phyloP scores from a whole-genome alignment of 2,888 invertebrate species.

The Conchocele bisecta region DNA sequence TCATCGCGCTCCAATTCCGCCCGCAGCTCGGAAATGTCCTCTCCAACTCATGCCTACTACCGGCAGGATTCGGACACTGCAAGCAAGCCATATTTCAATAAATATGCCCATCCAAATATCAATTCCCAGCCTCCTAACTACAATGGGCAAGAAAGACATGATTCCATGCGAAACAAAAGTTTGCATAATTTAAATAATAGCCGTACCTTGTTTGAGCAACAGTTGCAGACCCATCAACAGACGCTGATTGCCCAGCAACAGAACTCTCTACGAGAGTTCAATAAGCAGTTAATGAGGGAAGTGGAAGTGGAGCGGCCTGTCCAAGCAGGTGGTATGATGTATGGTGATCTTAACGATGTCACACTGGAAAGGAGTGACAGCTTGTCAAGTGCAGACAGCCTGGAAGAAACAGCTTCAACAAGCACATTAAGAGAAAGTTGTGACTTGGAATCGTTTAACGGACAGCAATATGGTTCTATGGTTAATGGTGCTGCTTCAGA shows the following conservation, averaged over 20 bases:
- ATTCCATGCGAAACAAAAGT: constrained; percentile 72
- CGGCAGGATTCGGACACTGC: constrained; percentile 65
- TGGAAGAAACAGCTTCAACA: constrained; percentile 64
- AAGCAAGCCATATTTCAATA: constrained; percentile 68
- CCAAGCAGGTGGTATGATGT: constrained; percentile 41
- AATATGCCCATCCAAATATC: constrained; percentile 59
- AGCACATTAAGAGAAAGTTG: constrained; percentile 54
- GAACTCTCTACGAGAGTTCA: constrained; percentile 74
- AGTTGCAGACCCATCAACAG: constrained; percentile 77
- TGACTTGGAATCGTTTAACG: constrained; percentile 39
- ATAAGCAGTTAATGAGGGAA: constrained; percentile 74
- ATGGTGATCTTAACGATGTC: constrained; percentile 28
- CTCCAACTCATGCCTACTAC: constrained; percentile 46
- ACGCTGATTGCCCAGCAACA: constrained; percentile 74
- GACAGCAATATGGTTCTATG: constrained; percentile 25
- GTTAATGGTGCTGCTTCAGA: constrained; percentile 21
- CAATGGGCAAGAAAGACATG: constrained; percentile 39
- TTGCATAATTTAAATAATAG: constrained; percentile 75
- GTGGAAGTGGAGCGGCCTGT: constrained; percentile 65
- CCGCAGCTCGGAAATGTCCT: constrained; percentile 29
- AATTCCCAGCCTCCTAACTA: constrained; percentile 28
- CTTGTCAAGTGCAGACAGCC: constrained; percentile 73
- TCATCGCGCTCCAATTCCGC: constrained; percentile 59
- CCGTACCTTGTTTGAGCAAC: constrained; percentile 78
- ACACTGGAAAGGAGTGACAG: constrained; percentile 66